These are phyloP conservation scores for Pterocles gutturalis DNA, from an alignment of 2,113 vertebrate species.

Conservation along the genomic window DNA sequence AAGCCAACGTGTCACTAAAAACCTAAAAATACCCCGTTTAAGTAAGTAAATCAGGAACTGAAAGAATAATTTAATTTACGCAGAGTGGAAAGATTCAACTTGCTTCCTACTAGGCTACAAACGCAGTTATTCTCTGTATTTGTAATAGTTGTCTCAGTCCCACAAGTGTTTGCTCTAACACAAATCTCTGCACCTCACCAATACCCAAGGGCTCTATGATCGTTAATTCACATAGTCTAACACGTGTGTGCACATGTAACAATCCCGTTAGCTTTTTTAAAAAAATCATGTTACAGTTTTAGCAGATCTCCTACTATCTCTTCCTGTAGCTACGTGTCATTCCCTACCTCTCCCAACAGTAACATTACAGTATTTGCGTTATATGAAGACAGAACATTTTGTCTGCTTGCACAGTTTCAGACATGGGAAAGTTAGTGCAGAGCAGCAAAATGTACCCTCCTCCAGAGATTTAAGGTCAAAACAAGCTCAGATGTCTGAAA, in stretches of 20 bases:
- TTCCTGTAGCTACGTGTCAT: not conserved
- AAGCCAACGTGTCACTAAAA: not conserved
- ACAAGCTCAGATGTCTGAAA: not conserved
- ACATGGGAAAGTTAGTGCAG: not conserved
- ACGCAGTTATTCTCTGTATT: not conserved
- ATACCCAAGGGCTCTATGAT: not conserved
- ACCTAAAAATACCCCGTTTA: not conserved
- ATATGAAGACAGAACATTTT: not conserved
- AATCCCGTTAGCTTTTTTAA: not conserved
- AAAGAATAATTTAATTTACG: not conserved
- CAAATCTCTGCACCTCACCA: not conserved
- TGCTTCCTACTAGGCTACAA: not conserved
- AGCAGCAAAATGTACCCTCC: not conserved
- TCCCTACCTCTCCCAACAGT: not conserved
- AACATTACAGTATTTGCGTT: not conserved
- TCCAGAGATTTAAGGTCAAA: not conserved
- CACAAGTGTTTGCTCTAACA: not conserved
- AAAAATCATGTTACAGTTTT: not conserved
- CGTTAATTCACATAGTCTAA: not conserved
- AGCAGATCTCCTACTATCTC: not conserved
- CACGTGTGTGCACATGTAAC: fast-evolving
- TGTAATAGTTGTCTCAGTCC: not conserved
- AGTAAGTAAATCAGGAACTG: not conserved
- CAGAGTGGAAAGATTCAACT: not conserved
- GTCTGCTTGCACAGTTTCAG: not conserved